A percentile compares a stretch with the other conserved stretches of the same genome.
These are phyloP conservation scores for Anniella stebbinsi DNA, from an alignment of 2,797 vertebrate species.

Conservation along the genomic window DNA sequence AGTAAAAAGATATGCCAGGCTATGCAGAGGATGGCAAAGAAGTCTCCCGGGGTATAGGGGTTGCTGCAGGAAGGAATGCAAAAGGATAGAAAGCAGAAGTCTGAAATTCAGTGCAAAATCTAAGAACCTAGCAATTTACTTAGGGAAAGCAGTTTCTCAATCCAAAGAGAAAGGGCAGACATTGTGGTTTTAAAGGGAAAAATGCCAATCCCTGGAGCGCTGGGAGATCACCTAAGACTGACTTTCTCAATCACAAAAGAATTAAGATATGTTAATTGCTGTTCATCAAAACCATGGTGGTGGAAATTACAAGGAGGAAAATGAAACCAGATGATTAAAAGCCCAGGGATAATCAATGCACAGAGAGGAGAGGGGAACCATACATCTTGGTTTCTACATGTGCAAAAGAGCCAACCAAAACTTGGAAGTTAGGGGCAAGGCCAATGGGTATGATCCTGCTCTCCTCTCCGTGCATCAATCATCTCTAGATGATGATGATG, in stretches of 20 bases:
- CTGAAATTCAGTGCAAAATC: background rate
- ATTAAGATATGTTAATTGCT: background rate
- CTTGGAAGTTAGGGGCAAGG: no score
- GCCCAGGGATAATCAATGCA: no score
- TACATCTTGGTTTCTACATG: no score
- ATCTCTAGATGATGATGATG: no score
- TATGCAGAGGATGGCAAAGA: background rate
- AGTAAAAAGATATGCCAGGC: background rate
- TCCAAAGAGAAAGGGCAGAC: background rate
- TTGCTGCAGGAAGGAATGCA: no score
- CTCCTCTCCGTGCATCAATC: no score
- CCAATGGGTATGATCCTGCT: no score
- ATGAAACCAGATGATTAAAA: no score
- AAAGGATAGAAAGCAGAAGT: background rate
- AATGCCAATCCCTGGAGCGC: background rate
- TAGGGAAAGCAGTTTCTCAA: background rate
- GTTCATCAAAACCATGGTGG: background rate
- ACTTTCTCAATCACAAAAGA: background rate
- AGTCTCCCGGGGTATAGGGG: no score
- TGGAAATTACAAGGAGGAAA: background rate
- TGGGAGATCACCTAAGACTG: background rate
- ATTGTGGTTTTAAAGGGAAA: background rate
- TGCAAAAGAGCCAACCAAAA: no score
- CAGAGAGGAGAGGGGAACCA: no score
- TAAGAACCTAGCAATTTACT: background rate